These are phyloP conservation scores for Propithecus perrieri DNA, from an alignment of 2,797 vertebrate genomes.

Conservation along the genomic window DNA sequence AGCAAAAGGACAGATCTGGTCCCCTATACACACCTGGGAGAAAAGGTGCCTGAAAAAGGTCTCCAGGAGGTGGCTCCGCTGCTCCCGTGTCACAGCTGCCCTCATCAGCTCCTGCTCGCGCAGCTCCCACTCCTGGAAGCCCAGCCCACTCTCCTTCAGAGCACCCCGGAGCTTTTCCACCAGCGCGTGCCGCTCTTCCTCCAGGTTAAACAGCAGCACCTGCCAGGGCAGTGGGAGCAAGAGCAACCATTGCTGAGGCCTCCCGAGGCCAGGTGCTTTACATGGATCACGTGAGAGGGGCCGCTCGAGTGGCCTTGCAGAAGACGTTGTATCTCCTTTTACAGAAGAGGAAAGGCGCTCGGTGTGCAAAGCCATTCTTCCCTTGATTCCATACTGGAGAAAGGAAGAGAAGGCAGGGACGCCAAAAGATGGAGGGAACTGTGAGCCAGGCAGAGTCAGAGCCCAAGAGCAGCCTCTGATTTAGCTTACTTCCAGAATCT, in stretches of 20 bases:
- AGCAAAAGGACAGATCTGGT: not conserved
- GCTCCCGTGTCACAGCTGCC: conserved; percentile 89
- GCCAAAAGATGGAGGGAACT: not conserved
- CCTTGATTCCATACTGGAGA: not conserved
- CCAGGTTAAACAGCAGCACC: conserved; percentile 91
- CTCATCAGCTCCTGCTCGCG: conserved; percentile 88
- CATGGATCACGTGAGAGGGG: not conserved
- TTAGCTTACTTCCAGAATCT: not conserved
- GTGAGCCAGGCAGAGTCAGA: not conserved
- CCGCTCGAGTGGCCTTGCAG: not conserved
- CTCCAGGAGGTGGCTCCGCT: conserved; percentile 91
- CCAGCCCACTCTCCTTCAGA: conserved; percentile 78
- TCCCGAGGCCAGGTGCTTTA: not conserved
- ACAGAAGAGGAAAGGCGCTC: not conserved
- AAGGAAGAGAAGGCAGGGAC: not conserved
- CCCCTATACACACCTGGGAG: conserved; percentile 86
- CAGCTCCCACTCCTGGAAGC: conserved; percentile 86
- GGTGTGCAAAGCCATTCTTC: not conserved
- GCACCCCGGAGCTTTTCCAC: conserved; percentile 81
- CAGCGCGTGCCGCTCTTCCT: conserved; percentile 86
- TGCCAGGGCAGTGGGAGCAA: conserved; percentile 54
- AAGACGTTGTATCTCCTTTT: not conserved
- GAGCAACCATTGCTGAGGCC: not conserved
- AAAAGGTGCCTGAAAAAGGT: conserved; percentile 93
- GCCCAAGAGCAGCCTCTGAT: not conserved